phyloP scores from a whole-genome alignment of 2,797 vertebrate genomes.

The Sebastes trivittatus region DNA sequence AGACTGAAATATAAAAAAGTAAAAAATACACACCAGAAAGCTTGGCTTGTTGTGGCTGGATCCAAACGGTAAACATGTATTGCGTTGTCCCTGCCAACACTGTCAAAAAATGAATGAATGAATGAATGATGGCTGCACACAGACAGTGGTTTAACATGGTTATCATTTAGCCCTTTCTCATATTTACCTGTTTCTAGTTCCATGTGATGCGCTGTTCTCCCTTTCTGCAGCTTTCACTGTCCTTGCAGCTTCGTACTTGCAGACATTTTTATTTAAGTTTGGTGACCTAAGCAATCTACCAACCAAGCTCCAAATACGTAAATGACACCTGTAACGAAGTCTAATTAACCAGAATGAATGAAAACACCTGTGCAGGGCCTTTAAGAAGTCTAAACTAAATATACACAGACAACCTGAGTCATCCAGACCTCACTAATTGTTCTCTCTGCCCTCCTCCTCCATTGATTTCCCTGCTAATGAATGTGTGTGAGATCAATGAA shows the following conservation, averaged over 20 bases:
- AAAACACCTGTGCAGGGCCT: neutral
- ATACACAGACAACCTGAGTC: slow-evolving; percentile 43
- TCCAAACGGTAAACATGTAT: neutral
- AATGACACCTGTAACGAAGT: neutral
- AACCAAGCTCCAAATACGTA: neutral
- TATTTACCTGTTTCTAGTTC: neutral
- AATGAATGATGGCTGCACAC: neutral
- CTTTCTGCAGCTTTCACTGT: neutral
- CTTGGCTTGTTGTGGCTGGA: neutral
- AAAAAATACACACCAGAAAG: neutral
- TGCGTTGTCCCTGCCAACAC: neutral
- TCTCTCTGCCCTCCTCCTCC: slow-evolving; percentile 32
- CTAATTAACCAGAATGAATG: neutral
- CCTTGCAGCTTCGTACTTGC: neutral
- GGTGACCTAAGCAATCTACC: neutral
- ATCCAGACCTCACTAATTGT: slow-evolving; percentile 44
- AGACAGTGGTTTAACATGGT: neutral
- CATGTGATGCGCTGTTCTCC: neutral
- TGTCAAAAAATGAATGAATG: no score
- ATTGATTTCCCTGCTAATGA: slow-evolving; percentile 43
- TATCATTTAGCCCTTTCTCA: neutral
- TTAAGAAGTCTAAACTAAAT: neutral
- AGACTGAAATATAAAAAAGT: no score
- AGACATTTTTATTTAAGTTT: neutral
- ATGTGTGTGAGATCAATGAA: slow-evolving; percentile 50